Evolutionary conservation across 2,888 invertebrate species (phyloP), one percentile per base, ranked within the genome.

Genomic region (Mesorhabditis spiculigera): DNA sequence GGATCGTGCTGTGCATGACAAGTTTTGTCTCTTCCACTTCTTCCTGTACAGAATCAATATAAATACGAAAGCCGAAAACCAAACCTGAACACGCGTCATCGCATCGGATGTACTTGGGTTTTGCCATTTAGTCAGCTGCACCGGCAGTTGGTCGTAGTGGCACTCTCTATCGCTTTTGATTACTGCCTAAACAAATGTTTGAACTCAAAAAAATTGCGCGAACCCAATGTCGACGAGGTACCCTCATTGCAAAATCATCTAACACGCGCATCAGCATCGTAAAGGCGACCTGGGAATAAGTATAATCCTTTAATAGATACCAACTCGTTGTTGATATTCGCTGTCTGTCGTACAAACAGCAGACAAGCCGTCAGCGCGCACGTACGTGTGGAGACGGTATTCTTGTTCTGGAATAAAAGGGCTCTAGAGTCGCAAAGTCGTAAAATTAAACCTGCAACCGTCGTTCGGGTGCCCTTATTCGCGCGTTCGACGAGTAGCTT

Each of bases 11-110:
- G 87, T 95, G 94, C 87, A 94, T 89, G 85, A 99, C 97, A 82
- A 98, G 96, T 89, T 95, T 97, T 0, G 98, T 99, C 88, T 99
- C 98, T 88, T 98, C 97, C 77, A 99, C 89, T 87, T 99, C 98
- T 84, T 91, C 92, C 78, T 85, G 85, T 6, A 75, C 69, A 28
- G 28, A n/a, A 63, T 63, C n/a, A 10, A 63, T 63, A n/a, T 13
- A 63, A 28, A n/a, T n/a, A 28, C 13, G 28, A 10, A 16, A 43
- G 10, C 13, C 8, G 58, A 45, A 42, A 65, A 13, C 13, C 44
- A 16, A 16, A 81, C 81, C 78, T 84, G 84, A 87, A 99, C 95
- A 89, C 93, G 94, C 0, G 95, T 95, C 87, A 99, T 90, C n/a
- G 96, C 92, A 90, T 99, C 98, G 13, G 98, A 97, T 88, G 97